A percentile compares a stretch with the other conserved stretches of the same genome.
These are phyloP conservation scores for Aphelinus certus DNA, from an alignment of 1,140 invertebrate genomes.

Conservation along the genomic window DNA sequence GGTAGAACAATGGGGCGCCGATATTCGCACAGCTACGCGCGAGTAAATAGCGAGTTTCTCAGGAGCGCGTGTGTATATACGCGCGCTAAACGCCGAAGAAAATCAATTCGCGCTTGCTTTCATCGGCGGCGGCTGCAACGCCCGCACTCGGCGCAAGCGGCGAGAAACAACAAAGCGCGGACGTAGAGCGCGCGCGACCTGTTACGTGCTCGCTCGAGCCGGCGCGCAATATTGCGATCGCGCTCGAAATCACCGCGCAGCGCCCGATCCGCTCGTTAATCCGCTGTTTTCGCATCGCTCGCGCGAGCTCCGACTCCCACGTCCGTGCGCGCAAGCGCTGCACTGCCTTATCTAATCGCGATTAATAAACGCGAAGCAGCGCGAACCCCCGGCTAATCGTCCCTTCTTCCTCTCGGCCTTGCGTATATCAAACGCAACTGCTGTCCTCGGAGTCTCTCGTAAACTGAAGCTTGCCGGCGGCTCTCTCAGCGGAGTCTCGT, in stretches of 20 bases:
- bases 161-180: not conserved
- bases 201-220: not conserved
- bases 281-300: not conserved
- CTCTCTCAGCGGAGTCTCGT: no score
- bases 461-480: no score
- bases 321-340: not conserved
- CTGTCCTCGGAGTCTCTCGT: no score
- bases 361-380: constrained; percentile 12
- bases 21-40: not conserved
- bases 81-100: constrained; percentile 13
- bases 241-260: no score
- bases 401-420: no score
- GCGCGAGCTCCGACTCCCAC: constrained; percentile 3
- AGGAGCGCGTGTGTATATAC: not conserved
- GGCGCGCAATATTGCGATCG: not conserved
- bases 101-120: constrained; percentile 17
- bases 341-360: constrained; percentile 20
- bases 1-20: not conserved
- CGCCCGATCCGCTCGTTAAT: constrained; percentile 10
- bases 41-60: not conserved
- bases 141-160: not conserved
- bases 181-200: not conserved
- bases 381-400: no score
- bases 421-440: no score
- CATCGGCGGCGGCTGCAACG: not conserved